A percentile compares a stretch with the other conserved stretches of the same genome.
Conservation (phyloP, 1,140 invertebrate species). For the Drosophila baimaii region DNA sequence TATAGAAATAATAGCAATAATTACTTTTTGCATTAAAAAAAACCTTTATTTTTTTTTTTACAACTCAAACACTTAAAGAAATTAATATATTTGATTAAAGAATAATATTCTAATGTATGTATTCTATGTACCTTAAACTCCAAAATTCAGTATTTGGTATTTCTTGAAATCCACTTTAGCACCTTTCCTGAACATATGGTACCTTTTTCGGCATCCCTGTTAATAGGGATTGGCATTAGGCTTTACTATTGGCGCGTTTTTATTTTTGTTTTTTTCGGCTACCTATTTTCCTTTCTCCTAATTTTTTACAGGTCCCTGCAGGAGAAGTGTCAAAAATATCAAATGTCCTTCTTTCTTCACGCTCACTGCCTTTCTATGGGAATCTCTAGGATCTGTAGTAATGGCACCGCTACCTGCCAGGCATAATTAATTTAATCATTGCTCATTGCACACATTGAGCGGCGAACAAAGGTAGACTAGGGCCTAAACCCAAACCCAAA, state of each 20-base stretch:
- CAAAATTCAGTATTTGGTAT: not conserved
- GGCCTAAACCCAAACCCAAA: slow-evolving; percentile 6
- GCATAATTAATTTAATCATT: slow-evolving; percentile 82
- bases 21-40: not conserved
- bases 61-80: fast-evolving
- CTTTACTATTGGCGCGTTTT: slow-evolving; percentile 57
- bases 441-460: slow-evolving; percentile 67
- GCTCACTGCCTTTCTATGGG: slow-evolving; percentile 70
- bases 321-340: slow-evolving; percentile 80
- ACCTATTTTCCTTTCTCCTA: slow-evolving; percentile 23
- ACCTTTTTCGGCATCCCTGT: not conserved
- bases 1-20: not conserved
- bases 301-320: slow-evolving; percentile 63
- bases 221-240: slow-evolving; percentile 23
- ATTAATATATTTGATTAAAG: not conserved
- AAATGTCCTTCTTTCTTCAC: slow-evolving; percentile 75
- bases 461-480: slow-evolving; percentile 37
- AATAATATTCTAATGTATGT: not conserved
- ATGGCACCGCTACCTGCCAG: slow-evolving; percentile 55
- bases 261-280: not conserved
- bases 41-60: too few species aligned
- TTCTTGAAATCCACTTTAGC: not conserved
- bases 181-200: not conserved
- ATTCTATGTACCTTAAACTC: not conserved
- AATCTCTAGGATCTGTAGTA: slow-evolving; percentile 19